Conservation (phyloP, 2,797 vertebrate genomes). For the Anguilla marmorata region DNA sequence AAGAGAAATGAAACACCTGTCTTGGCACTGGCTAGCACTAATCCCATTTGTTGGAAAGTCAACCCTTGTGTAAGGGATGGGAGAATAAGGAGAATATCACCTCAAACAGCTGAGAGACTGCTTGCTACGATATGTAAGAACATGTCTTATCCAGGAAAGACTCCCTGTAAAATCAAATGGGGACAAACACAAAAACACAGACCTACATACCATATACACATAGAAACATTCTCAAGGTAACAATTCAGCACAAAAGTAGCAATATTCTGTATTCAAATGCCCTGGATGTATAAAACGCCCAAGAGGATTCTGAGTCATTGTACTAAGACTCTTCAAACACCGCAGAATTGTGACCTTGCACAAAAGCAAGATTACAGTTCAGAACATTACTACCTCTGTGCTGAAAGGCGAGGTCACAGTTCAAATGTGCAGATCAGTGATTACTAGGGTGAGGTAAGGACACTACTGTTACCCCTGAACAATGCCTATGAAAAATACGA, state of each 20-base stretch:
- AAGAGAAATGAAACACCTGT: not conserved
- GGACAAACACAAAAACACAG: not conserved
- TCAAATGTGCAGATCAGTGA: not conserved
- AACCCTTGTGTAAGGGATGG: not conserved
- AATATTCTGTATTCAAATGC: no score
- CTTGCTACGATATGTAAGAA: not conserved
- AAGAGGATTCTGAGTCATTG: conserved; percentile 14
- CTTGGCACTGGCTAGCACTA: not conserved
- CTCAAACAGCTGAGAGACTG: not conserved
- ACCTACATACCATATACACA: not conserved
- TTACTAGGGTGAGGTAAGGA: not conserved
- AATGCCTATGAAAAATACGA: not conserved
- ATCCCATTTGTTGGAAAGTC: not conserved
- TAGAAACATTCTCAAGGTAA: not conserved
- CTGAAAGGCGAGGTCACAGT: not conserved
- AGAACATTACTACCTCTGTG: not conserved
- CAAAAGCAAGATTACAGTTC: not conserved
- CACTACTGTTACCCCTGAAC: not conserved
- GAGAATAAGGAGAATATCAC: not conserved
- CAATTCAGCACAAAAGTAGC: conserved; percentile 3
- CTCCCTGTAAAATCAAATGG: not conserved
- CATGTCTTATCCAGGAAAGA: not conserved
- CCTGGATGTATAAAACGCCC: not conserved
- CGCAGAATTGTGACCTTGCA: not conserved
- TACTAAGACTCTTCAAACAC: not conserved